Conservation (phyloP, 2,888 invertebrate species). For the Eupithecia pulchellata region DNA sequence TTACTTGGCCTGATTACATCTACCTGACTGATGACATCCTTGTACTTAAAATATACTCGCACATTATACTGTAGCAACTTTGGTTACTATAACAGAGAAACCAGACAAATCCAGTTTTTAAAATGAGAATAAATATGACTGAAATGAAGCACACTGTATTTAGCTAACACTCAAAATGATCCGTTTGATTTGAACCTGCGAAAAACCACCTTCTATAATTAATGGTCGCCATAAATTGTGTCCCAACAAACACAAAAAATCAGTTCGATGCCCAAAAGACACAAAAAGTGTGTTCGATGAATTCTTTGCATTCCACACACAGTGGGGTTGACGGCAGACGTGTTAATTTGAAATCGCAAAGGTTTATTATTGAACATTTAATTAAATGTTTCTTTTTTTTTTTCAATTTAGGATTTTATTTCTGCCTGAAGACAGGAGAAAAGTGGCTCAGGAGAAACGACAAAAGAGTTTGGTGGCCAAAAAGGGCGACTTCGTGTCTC, state of each 20-base stretch:
- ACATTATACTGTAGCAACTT: neutral
- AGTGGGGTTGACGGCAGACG: conserved; percentile 49
- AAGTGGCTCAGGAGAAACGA: too few species aligned
- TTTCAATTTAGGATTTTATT: too few species aligned
- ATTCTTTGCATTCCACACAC: conserved; percentile 45
- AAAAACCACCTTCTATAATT: conserved; percentile 53
- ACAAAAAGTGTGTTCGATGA: conserved; percentile 51
- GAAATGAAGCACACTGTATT: conserved; percentile 14
- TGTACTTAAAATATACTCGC: neutral
- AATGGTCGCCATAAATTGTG: conserved; percentile 64
- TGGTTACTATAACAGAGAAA: too few species aligned
- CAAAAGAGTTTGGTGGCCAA: too few species aligned
- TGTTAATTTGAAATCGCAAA: conserved; percentile 57
- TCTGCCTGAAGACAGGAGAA: too few species aligned
- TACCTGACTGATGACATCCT: neutral
- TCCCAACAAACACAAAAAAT: conserved; percentile 55
- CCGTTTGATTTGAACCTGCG: conserved; percentile 43
- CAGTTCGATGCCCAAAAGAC: conserved; percentile 44
- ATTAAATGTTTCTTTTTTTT: too few species aligned
- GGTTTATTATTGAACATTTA: neutral
- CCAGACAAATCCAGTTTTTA: neutral
- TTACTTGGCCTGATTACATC: too few species aligned
- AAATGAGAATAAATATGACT: neutral
- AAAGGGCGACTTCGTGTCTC: too few species aligned
- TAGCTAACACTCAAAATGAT: conserved; percentile 7